A percentile compares a stretch with the other conserved stretches of the same genome.
These are phyloP conservation scores for Cryptomyrus ogoouensis DNA, from an alignment of 2,113 vertebrate species.

Conservation along the genomic window DNA sequence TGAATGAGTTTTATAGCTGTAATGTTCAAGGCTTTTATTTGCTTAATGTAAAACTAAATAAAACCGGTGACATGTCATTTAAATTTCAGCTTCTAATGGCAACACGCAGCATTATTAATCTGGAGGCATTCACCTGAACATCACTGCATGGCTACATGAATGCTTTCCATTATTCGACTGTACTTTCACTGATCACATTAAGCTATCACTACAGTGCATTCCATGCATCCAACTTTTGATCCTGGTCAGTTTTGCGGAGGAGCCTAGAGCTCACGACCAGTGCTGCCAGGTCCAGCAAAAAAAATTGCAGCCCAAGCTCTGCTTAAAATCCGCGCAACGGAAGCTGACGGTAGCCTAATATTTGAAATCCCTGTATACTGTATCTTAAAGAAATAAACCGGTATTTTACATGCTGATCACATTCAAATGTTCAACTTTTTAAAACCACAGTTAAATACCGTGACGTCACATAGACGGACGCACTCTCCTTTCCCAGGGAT, in stretches of 20 bases:
- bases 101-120: neutral
- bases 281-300: too few relatives aligned
- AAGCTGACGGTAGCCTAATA: too few relatives aligned
- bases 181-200: neutral
- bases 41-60: neutral
- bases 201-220: neutral
- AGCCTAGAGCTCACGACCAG: neutral
- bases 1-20: neutral
- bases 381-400: too few relatives aligned
- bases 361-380: too few relatives aligned
- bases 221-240: neutral
- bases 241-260: neutral
- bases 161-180: neutral
- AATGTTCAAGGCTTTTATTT: neutral
- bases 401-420: too few relatives aligned
- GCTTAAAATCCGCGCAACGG: too few relatives aligned
- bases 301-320: too few relatives aligned
- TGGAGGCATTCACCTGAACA: neutral
- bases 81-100: neutral
- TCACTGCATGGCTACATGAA: neutral
- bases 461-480: too few relatives aligned
- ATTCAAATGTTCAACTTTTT: too few relatives aligned
- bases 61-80: neutral
- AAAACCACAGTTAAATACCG: too few relatives aligned
- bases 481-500: too few relatives aligned